Base-by-base conservation (phyloP, 1,140 invertebrate species). In the Dryas iulia region DNA sequence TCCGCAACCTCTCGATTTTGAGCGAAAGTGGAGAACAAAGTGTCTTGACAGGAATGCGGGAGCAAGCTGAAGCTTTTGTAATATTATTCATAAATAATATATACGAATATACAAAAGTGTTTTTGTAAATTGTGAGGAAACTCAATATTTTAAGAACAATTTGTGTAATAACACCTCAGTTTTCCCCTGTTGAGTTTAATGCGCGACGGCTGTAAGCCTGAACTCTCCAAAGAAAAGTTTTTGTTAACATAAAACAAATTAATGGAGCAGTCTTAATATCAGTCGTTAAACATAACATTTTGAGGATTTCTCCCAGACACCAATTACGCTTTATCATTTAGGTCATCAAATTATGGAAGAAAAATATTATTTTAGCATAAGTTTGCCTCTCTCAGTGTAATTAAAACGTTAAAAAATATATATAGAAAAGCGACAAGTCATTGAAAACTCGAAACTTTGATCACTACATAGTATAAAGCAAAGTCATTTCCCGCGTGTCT, bases 261-360 rank as follows among this genome's bases (percentile, higher is more conserved):
- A 11, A 47, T 47, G 14, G 18, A 21, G 39, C 39, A 21, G 14
- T 47, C 14, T 47, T 47, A 47, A 47, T 14, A 47, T 47, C 35
- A 2, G 14, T 18, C 14, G 8, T 47, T 18, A 47, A 47, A 7
- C 6, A 47, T 47, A 8, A 47, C 8, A 21, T 10, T 47, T 18
- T 47, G 6, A 47, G 8, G 39, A 31, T 31, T 65, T 58, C 12
- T 10, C 26, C 25, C 54, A 30, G 21, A 39, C n/a, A 10, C 24
- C 21, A 66, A 71, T 60, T 33, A 28, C 39, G 18, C 4, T 66
- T 65, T 62, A 73, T 73, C 62, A 73, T 73, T 66, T 31, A 54
- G 69, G 63, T 53, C 66, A 63, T 71, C 61, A 62, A 66, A 65
- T 68, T 69, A 62, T 59, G 18, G 8, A 11, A 2, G 2, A n/a